Evolutionary conservation across 2,113 vertebrate species (phyloP).

Genomic region (Machaerirhynchus nigripectus): DNA sequence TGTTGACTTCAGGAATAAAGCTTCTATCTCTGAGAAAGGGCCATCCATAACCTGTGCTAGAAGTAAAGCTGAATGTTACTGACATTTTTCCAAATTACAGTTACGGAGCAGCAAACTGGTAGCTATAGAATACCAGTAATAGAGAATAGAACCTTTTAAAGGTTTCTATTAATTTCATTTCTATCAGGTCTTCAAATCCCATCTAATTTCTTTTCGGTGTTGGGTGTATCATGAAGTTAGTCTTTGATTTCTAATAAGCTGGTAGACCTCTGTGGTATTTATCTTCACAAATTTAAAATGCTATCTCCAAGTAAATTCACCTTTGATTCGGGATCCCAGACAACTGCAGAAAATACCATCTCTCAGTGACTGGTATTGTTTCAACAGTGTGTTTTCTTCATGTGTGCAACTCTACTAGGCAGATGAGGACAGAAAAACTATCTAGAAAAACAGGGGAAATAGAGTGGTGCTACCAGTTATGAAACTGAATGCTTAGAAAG

Average conservation of each 20-base stretch:
- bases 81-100: background rate
- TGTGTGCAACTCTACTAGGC: background rate
- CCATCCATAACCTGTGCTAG: background rate
- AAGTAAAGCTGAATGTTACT: background rate
- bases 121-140: background rate
- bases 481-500: background rate
- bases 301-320: background rate
- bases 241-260: background rate
- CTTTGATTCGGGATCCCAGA: background rate
- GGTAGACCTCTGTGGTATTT: background rate
- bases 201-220: background rate
- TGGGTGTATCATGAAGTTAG: background rate
- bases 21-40: background rate
- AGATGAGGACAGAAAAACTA: background rate
- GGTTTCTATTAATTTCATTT: background rate
- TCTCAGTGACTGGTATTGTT: background rate
- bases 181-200: background rate
- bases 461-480: background rate
- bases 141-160: background rate
- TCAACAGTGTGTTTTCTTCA: background rate
- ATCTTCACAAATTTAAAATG: background rate
- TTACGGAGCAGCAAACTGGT: background rate
- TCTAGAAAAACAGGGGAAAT: background rate
- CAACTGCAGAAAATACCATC: background rate
- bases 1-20: background rate